Percentiles rank a stretch among this genome's conserved stretches.
phyloP scores from a whole-genome alignment of 2,888 invertebrate genomes.

The Saturnia japonica region DNA sequence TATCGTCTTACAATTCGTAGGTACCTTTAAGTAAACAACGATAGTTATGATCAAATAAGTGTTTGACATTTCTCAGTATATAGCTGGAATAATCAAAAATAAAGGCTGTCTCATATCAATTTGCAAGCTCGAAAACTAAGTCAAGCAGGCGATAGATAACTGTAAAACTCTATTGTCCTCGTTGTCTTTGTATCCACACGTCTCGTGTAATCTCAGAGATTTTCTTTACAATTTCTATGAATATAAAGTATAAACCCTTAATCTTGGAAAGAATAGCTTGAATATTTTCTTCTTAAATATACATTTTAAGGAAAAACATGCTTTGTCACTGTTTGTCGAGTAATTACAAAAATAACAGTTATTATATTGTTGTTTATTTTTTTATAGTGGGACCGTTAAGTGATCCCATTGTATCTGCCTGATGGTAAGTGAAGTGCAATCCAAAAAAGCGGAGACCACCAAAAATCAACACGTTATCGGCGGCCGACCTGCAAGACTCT shows the following conservation, averaged over 20 bases:
- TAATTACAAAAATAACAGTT: not conserved
- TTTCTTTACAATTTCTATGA: constrained; percentile 31
- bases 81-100: not conserved
- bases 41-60: not conserved
- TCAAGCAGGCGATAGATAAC: constrained; percentile 22
- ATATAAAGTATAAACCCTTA: constrained; percentile 21
- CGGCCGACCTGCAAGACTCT: too few relatives aligned
- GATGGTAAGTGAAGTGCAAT: too few relatives aligned
- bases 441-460: too few relatives aligned
- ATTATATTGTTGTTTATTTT: not conserved
- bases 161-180: constrained; percentile 32
- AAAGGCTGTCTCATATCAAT: not conserved
- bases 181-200: constrained; percentile 27
- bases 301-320: not conserved
- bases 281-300: constrained; percentile 2
- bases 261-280: not conserved
- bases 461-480: too few relatives aligned
- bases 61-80: not conserved
- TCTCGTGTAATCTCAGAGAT: constrained; percentile 27
- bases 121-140: constrained; percentile 9
- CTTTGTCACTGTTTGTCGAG: not conserved
- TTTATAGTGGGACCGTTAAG: too few relatives aligned
- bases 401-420: too few relatives aligned
- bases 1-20: too few relatives aligned
- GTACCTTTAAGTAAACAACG: too few relatives aligned